Percentiles rank a stretch among this genome's conserved stretches.
Evolutionary conservation across 2,113 vertebrate species (phyloP).

Genomic region (Semicossyphus pulcher): DNA sequence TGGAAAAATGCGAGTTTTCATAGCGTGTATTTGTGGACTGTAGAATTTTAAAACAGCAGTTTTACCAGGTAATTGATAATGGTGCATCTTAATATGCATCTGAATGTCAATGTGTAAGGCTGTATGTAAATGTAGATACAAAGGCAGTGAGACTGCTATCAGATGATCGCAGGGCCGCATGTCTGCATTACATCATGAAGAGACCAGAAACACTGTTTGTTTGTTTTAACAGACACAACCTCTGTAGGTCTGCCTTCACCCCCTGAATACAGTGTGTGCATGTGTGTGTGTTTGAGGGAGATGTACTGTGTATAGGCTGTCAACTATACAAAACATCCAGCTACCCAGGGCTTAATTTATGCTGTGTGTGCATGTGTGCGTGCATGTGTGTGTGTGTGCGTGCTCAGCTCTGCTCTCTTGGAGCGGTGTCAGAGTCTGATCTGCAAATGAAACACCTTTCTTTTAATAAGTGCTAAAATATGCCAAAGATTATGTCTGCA

Average conservation of each 20-base stretch:
- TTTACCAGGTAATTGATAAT: not conserved
- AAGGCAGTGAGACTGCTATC: not conserved
- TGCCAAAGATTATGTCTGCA: constrained; percentile 58
- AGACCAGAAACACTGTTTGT: not conserved
- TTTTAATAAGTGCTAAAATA: constrained; percentile 78
- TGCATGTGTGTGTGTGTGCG: constrained; percentile 1
- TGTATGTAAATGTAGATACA: not conserved
- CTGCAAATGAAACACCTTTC: constrained; percentile 81
- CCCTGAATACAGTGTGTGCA: not conserved
- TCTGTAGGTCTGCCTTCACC: not conserved
- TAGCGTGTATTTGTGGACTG: not conserved
- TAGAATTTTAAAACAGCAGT: not conserved
- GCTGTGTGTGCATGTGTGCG: not conserved
- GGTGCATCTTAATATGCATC: too few species aligned
- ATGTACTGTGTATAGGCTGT: not conserved
- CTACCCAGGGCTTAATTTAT: too few species aligned
- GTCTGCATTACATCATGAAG: not conserved
- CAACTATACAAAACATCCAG: not conserved
- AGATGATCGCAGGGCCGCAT: not conserved
- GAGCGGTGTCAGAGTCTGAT: constrained; percentile 47
- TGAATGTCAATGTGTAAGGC: not conserved
- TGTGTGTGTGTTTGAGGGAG: constrained; percentile 7
- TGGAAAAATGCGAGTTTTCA: not conserved
- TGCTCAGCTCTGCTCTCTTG: constrained; percentile 19
- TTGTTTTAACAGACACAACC: not conserved